Evolutionary conservation across 2,797 vertebrate genomes (phyloP), one percentile per base, ranked within the genome.

Genomic region (Macropus fuliginosus): DNA sequence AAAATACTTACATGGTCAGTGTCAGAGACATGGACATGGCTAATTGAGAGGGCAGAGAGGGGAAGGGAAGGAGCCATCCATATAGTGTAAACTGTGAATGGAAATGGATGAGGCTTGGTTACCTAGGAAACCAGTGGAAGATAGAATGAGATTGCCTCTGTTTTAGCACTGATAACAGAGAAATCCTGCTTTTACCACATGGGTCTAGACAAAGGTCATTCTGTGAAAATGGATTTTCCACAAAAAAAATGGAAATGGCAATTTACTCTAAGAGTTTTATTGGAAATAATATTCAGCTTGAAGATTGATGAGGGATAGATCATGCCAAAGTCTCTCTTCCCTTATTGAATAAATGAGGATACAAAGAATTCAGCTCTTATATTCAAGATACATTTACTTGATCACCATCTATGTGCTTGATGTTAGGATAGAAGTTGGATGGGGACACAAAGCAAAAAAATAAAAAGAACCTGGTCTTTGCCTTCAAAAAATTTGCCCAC

Each of bases 221-320:
- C 92, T 95, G n/a, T 34, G 28, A 95, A 93, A 87, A 87, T 46
- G 27, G 31, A 9, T 87, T 93, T 91, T 46, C 56, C 54, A 91
- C 59, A 46, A 46, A 55, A 55, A 40, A 87, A 54, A 66, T 2
- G 0, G 57, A 93, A 93, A 91, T 16, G 94, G 62, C 92, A 87
- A 54, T 91, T 95, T 87, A 52, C 50, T 14, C 18, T 50, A 54
- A 57, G 4, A 29, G 46, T 95, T 55, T 34, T 57, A 81, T 4
- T 28, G 91, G 31, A 57, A 52, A 74, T 93, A 74, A 46, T 66
- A 62, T 91, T 74, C 31, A 66, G 10, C 74, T 56, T 93, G 89
- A 95, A 56, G 91, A 56, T 54, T 56, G 50, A 34, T 46, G 46
- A 52, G 46, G 54, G 56, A 93, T 54, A 54, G 56, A 95, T 18